These are phyloP conservation scores for Polypterus bichir DNA, from an alignment of 2,113 vertebrate genomes.

Conservation along the genomic window DNA sequence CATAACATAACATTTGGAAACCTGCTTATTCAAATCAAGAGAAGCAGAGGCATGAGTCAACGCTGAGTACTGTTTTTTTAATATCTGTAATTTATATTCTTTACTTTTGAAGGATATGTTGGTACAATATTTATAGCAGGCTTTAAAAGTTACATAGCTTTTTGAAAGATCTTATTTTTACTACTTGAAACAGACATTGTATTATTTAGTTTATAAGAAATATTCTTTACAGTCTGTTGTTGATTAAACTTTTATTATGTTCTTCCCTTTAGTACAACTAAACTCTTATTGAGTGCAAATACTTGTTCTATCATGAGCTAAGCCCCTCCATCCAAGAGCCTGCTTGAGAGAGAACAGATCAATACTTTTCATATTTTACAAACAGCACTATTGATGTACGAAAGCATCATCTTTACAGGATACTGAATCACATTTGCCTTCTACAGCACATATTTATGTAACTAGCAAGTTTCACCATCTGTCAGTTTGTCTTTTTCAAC, in stretches of 20 bases:
- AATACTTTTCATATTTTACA: constrained; percentile 53
- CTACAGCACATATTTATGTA: constrained; percentile 42
- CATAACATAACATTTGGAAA: no score
- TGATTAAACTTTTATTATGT: constrained; percentile 20
- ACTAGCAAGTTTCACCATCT: constrained; percentile 24
- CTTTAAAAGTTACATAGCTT: no score
- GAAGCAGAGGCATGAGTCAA: no score
- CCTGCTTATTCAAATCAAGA: no score
- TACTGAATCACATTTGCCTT: constrained; percentile 16
- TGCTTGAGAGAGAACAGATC: constrained; percentile 42
- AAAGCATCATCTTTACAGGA: constrained; percentile 19
- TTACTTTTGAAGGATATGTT: no score
- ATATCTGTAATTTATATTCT: no score
- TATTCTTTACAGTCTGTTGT: background rate
- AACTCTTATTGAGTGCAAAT: constrained; percentile 42
- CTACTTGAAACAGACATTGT: no score
- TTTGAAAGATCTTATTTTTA: no score
- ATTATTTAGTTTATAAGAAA: background rate
- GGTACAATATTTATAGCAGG: no score
- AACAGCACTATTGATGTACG: constrained; percentile 46
- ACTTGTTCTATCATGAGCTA: constrained; percentile 37
- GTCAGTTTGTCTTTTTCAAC: constrained; percentile 18
- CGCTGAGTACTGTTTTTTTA: no score
- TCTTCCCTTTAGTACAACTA: constrained; percentile 32
- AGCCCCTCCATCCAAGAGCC: constrained; percentile 32